Evolutionary conservation across 2,888 invertebrate genomes (phyloP).

Genomic region (Orthosia cruda): DNA sequence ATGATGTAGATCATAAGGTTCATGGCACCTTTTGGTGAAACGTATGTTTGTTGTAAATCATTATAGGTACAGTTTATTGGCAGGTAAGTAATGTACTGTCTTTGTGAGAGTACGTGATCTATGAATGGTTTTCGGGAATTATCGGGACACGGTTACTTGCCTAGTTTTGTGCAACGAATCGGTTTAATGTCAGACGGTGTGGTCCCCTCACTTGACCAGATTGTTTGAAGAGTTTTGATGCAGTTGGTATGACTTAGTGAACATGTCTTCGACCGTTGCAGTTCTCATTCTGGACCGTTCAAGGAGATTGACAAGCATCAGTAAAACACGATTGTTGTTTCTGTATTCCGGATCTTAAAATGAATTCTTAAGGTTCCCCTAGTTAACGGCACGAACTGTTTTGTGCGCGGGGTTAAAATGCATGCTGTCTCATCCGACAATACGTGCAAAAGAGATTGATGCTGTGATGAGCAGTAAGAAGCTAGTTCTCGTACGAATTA

Average conservation of each 20-base stretch:
- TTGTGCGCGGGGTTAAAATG: no score
- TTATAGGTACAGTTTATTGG: slow-evolving; percentile 75
- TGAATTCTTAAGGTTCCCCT: no score
- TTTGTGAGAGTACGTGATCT: slow-evolving; percentile 82
- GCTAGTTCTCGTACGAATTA: no score
- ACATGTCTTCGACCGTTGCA: no score
- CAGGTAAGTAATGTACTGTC: slow-evolving; percentile 77
- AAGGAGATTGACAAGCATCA: neutral
- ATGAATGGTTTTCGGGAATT: slow-evolving; percentile 87
- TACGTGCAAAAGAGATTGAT: no score
- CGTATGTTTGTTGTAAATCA: slow-evolving; percentile 68
- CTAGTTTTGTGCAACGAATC: slow-evolving; percentile 66
- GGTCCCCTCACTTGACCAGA: neutral
- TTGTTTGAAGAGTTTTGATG: neutral
- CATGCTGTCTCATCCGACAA: no score
- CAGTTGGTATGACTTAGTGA: neutral
- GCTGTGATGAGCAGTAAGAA: no score
- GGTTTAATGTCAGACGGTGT: neutral
- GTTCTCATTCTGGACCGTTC: neutral
- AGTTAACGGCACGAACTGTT: no score
- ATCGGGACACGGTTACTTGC: slow-evolving; percentile 68
- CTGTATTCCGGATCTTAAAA: neutral
- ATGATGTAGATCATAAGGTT: slow-evolving; percentile 20
- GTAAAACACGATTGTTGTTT: no score
- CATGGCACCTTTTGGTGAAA: slow-evolving; percentile 29